Evolutionary conservation across 2,888 invertebrate species (phyloP), one percentile per base, ranked within the genome.

Genomic region (Idaea biselata): DNA sequence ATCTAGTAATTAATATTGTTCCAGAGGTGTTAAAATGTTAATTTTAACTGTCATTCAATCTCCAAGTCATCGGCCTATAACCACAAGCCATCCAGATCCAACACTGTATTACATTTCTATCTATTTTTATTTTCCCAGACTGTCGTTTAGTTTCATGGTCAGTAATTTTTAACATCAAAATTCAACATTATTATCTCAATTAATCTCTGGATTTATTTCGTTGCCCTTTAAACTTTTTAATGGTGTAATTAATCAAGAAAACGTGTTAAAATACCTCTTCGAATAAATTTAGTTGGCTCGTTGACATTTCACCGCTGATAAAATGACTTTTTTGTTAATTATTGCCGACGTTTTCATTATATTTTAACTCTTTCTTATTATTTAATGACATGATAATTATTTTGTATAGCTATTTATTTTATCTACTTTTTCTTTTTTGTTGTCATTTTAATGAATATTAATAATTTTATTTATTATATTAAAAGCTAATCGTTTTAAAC

Each of bases 181-280:
- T 79, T 76, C 76, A 71, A 83, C 80, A 80, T 81, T 75, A 79
- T 84, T 85, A 84, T 86, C 83, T 82, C 76, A 81, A 83, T 83
- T 80, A 83, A 81, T 84, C 80, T 75, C 60, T 63, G 73, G 77
- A 83, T 83, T 82, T 82, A 83, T 80, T 25, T 68, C 62, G 70
- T 75, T 71, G 77, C 78, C 78, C 79, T 81, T 83, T 79, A 71
- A 79, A 79, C 72, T 80, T 78, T 78, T 83, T 79, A 81, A 79
- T 79, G 77, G 66, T 70, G 66, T 74, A 56, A 84, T 84, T 81
- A 77, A 84, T 84, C 81, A 83, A 60, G 64, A 18, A 69, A 63
- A 70, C 74, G 78, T 76, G 78, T 78, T 77, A 77, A 79, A 78
- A 77, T 71, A 69, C 69, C 73, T 68, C 74, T 73, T 71, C 64